These are phyloP conservation scores for Diploptera punctata DNA, from an alignment of 2,888 invertebrate species.

Conservation along the genomic window DNA sequence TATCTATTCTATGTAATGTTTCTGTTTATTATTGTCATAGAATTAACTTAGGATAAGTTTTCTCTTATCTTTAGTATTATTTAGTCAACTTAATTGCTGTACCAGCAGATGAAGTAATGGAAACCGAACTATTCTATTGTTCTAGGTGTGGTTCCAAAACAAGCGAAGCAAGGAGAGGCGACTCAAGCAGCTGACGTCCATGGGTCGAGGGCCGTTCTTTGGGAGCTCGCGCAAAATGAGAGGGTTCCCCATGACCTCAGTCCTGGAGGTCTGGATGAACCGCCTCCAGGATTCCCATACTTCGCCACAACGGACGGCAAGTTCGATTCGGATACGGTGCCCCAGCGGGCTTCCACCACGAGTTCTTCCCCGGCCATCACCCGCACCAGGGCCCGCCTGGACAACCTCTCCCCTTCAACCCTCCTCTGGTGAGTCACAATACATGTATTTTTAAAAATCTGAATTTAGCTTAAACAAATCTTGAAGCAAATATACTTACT, in stretches of 20 bases:
- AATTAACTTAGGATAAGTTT: too few relatives aligned
- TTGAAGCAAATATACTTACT: too few relatives aligned
- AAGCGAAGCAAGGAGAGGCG: constrained; percentile 98
- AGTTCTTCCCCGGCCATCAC: constrained; percentile 82
- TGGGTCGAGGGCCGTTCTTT: constrained; percentile 92
- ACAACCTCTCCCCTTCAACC: constrained; percentile 73
- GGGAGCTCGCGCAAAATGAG: constrained; percentile 93
- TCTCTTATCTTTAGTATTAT: too few relatives aligned
- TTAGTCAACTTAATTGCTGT: too few relatives aligned
- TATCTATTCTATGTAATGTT: too few relatives aligned
- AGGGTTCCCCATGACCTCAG: constrained; percentile 90
- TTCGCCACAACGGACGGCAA: constrained; percentile 92
- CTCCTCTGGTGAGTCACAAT: too few relatives aligned
- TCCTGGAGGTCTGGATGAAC: constrained; percentile 89
- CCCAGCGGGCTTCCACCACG: constrained; percentile 84
- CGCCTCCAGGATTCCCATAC: constrained; percentile 83
- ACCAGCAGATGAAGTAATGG: too few relatives aligned
- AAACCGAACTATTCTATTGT: too few relatives aligned
- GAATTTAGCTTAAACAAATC: too few relatives aligned
- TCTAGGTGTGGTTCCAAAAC: constrained; percentile 99
- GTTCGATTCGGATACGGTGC: constrained; percentile 82
- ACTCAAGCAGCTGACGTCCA: constrained; percentile 96
- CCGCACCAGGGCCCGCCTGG: constrained; percentile 68
- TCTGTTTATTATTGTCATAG: too few relatives aligned
- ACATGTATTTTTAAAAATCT: too few relatives aligned